phyloP scores from a whole-genome alignment of 1,140 invertebrate genomes.

The Ctenoplectra terminalis region DNA sequence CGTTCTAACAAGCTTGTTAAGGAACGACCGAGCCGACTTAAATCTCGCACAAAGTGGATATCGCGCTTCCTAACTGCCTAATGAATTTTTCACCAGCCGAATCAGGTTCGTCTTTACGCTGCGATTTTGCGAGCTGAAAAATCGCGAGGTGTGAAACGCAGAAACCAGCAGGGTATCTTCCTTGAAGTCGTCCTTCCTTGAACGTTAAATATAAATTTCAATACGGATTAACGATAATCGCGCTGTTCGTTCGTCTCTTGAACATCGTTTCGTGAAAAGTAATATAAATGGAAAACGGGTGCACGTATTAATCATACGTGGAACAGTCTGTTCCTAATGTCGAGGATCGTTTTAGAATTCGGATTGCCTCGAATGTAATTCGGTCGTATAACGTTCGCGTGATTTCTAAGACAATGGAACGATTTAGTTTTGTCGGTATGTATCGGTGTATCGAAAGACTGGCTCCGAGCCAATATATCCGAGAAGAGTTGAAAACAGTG shows the following conservation, averaged over 20 bases:
- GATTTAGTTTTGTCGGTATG: neutral
- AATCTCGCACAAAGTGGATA: neutral
- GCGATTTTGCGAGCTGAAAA: neutral
- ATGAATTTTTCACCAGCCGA: neutral
- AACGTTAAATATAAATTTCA: too few relatives aligned
- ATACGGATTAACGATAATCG: neutral
- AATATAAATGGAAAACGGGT: too few relatives aligned
- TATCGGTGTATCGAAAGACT: neutral
- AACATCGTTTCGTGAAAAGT: neutral
- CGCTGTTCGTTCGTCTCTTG: neutral
- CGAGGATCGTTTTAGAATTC: neutral
- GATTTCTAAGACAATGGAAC: neutral
- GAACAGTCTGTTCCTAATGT: neutral
- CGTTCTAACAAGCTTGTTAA: conserved; percentile 20
- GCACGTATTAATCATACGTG: neutral
- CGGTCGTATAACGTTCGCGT: neutral
- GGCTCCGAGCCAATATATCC: neutral
- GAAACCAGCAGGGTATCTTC: neutral
- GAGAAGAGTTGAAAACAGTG: neutral
- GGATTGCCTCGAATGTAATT: neutral
- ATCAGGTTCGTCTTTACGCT: neutral
- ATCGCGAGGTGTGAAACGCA: neutral
- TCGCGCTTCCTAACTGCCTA: neutral
- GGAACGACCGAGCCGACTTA: neutral
- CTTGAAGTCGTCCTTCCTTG: too few relatives aligned